Evolutionary conservation across 2,797 vertebrate species (phyloP).

Genomic region (Pangasius mekongensis): DNA sequence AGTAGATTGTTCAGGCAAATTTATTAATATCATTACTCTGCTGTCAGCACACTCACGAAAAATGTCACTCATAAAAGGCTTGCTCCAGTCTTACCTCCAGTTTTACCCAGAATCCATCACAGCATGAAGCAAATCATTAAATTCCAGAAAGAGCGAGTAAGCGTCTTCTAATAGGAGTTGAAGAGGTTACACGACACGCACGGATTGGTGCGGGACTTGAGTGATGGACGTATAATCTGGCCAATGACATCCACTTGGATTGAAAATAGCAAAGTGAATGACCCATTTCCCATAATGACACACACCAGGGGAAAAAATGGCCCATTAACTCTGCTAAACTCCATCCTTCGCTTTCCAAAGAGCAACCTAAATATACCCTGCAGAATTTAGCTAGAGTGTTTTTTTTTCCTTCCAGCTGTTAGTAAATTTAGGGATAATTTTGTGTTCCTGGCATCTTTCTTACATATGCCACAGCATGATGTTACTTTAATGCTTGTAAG

Average conservation of each 20-base stretch:
- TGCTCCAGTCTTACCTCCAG: conserved; percentile 22
- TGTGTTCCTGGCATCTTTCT: background rate
- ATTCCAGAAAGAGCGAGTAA: conserved; percentile 22
- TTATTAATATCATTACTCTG: conserved; percentile 71
- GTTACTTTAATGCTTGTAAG: background rate
- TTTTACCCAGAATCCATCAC: conserved; percentile 47
- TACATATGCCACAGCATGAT: background rate
- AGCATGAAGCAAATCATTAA: conserved; percentile 36
- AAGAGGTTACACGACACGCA: conserved; percentile 46
- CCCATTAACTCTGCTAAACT: conserved; percentile 29
- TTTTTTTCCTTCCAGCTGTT: background rate
- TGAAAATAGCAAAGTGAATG: conserved; percentile 37
- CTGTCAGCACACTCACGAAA: conserved; percentile 52
- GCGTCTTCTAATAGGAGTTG: conserved; percentile 40
- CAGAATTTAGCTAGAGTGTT: background rate
- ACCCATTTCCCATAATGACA: conserved; percentile 24
- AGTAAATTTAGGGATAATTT: background rate
- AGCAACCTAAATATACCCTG: conserved; percentile 11
- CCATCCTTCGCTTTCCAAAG: background rate
- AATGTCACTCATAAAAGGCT: conserved; percentile 55
- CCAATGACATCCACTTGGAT: conserved; percentile 12
- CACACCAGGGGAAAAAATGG: conserved; percentile 10
- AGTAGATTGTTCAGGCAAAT: conserved; percentile 54
- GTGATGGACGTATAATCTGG: conserved; percentile 43
- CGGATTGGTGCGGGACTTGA: conserved; percentile 30